phyloP scores from a whole-genome alignment of 2,888 invertebrate genomes.

The Bedellia somnulentella region DNA sequence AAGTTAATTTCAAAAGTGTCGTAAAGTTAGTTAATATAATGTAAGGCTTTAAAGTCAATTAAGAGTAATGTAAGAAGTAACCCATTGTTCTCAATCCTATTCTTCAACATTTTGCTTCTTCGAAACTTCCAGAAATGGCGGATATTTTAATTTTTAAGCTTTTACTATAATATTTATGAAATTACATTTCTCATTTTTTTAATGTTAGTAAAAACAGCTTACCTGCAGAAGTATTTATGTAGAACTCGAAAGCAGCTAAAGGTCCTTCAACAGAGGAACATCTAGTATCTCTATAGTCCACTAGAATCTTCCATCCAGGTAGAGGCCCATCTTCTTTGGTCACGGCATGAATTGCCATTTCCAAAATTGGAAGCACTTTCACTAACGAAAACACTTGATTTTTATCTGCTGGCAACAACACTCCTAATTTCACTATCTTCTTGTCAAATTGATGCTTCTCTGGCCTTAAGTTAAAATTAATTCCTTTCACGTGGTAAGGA shows the following conservation, averaged over 20 bases:
- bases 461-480: constrained; percentile 37
- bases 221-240: constrained; percentile 68
- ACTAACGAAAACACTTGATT: constrained; percentile 65
- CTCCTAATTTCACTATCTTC: constrained; percentile 62
- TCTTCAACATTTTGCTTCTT: too few species aligned
- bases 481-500: constrained; percentile 39
- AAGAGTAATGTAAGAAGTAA: too few species aligned
- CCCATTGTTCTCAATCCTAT: too few species aligned
- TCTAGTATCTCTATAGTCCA: constrained; percentile 71
- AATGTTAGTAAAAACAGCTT: constrained; percentile 23
- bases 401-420: constrained; percentile 65
- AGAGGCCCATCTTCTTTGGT: constrained; percentile 62
- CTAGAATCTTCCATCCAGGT: constrained; percentile 69
- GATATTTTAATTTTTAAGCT: too few species aligned
- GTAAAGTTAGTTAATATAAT: too few species aligned
- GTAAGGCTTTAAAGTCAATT: too few species aligned
- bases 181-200: too few species aligned
- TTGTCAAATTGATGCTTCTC: constrained; percentile 34
- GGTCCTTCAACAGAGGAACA: constrained; percentile 79
- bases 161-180: too few species aligned
- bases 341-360: constrained; percentile 67
- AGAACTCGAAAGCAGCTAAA: constrained; percentile 76
- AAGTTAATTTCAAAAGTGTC: too few species aligned
- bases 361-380: constrained; percentile 70
- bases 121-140: too few species aligned